These are phyloP conservation scores for Prolemur simus DNA, from an alignment of 2,113 vertebrate species.

Conservation along the genomic window DNA sequence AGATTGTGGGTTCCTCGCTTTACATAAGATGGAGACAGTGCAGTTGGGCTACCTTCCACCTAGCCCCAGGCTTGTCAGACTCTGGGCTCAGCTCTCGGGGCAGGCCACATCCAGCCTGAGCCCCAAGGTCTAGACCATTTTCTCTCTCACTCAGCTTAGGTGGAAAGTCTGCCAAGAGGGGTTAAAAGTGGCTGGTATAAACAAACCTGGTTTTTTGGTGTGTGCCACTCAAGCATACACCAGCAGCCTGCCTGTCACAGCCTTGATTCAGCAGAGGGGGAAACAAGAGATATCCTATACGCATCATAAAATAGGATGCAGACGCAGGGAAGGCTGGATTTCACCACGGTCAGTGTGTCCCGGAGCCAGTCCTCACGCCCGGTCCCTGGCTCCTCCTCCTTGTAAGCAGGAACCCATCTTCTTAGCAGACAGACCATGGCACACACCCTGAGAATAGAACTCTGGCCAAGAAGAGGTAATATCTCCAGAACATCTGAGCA, in stretches of 20 bases:
- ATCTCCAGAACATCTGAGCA: conserved; percentile 58
- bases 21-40: background rate
- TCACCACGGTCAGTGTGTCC: background rate
- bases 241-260: background rate
- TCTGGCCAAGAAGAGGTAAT: conserved; percentile 66
- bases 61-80: background rate
- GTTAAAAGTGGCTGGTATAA: background rate
- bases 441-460: conserved; percentile 76
- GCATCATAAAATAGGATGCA: background rate
- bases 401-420: conserved; percentile 44
- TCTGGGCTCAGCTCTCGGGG: conserved; percentile 30
- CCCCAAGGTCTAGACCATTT: background rate
- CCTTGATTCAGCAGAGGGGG: background rate
- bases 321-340: background rate
- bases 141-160: background rate
- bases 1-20: background rate
- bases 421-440: conserved; percentile 63
- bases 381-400: conserved; percentile 12
- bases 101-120: background rate
- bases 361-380: conserved; percentile 25
- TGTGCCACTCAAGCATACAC: background rate
- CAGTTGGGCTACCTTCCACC: background rate
- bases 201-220: background rate
- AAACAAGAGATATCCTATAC: background rate
- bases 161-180: background rate